Evolutionary conservation across 2,113 vertebrate genomes (phyloP).

Genomic region (Chelonoidis abingdonii): DNA sequence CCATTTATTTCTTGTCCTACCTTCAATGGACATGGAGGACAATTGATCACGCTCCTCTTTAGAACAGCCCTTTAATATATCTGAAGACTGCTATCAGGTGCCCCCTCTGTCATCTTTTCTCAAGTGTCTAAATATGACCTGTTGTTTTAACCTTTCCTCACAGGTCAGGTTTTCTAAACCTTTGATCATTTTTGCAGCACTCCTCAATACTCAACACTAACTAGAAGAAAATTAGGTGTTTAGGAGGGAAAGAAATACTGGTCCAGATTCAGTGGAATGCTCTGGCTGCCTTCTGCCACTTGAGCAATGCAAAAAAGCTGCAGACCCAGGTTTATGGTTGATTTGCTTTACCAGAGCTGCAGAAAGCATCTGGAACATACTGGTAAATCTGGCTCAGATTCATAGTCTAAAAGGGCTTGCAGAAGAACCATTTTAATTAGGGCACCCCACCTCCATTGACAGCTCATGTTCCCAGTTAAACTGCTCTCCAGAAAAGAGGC

Average conservation of each 20-base stretch:
- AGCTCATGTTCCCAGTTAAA: constrained; percentile 10
- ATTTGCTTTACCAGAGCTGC: constrained; percentile 10
- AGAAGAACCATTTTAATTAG: constrained; percentile 1
- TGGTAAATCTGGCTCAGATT: constrained; percentile 33
- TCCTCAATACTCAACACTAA: neutral
- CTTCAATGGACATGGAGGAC: neutral
- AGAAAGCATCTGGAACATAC: constrained; percentile 7
- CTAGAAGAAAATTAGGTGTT: constrained; percentile 37
- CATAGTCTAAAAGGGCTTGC: neutral
- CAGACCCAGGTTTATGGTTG: constrained; percentile 24
- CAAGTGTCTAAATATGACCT: neutral
- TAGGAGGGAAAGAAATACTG: constrained; percentile 28
- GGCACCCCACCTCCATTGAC: neutral
- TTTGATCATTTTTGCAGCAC: neutral
- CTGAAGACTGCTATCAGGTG: neutral
- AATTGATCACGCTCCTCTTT: neutral
- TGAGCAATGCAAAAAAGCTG: constrained; percentile 14
- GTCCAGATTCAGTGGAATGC: constrained; percentile 19
- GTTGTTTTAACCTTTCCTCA: neutral
- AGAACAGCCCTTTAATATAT: neutral
- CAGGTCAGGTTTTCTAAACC: neutral
- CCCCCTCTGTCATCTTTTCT: no score
- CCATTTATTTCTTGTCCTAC: neutral
- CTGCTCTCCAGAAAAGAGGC: neutral
- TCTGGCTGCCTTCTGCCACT: neutral